Percentiles rank a stretch among this genome's conserved stretches.
These are phyloP conservation scores for Paramormyrops hopkinsi DNA, from an alignment of 2,797 vertebrate genomes.

Conservation along the genomic window DNA sequence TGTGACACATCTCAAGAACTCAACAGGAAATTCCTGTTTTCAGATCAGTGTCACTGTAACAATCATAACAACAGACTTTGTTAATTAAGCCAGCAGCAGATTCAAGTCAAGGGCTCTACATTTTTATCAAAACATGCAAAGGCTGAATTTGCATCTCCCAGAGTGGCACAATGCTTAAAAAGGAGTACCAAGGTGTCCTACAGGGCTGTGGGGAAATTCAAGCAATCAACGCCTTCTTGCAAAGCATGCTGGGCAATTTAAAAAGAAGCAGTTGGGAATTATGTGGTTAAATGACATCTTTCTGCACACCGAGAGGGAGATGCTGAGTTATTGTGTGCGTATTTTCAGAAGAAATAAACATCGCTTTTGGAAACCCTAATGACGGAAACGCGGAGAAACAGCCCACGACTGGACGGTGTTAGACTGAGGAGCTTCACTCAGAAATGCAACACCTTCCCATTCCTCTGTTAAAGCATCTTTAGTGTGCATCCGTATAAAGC, in stretches of 20 bases:
- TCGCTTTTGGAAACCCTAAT: neutral
- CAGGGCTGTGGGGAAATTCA: neutral
- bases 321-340: neutral
- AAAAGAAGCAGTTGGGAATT: neutral
- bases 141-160: neutral
- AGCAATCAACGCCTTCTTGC: neutral
- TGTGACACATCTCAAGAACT: neutral
- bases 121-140: neutral
- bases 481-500: neutral
- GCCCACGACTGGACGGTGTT: constrained; percentile 14
- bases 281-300: neutral
- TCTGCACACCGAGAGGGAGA: neutral
- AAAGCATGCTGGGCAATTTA: neutral
- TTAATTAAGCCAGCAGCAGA: neutral
- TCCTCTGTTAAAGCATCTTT: constrained; percentile 22
- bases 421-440: neutral
- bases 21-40: neutral
- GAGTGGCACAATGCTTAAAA: neutral
- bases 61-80: neutral
- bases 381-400: neutral
- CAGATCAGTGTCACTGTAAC: neutral
- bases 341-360: neutral
- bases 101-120: neutral
- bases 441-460: constrained; percentile 23
- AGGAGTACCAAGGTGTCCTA: neutral